Evolutionary conservation across 2,113 vertebrate genomes (phyloP), one percentile per base, ranked within the genome.

Genomic region (Austrofundulus limnaeus): DNA sequence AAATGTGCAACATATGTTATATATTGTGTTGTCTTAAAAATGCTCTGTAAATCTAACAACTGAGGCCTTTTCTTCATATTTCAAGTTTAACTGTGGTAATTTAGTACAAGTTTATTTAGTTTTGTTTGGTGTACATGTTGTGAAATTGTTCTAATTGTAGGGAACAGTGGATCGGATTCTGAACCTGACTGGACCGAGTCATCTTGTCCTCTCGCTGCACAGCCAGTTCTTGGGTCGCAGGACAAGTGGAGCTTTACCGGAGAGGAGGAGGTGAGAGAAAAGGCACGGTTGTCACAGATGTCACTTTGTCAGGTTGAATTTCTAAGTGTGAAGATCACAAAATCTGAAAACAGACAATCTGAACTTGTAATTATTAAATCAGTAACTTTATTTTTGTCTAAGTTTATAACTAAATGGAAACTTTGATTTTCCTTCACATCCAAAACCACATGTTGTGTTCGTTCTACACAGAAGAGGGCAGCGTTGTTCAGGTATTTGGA

Each of bases 391-490:
- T n/a, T n/a, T n/a, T n/a, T n/a, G n/a, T n/a, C n/a, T n/a, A n/a
- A n/a, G n/a, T n/a, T n/a, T n/a, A n/a, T n/a, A n/a, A n/a, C n/a
- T n/a, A n/a, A n/a, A n/a, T n/a, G n/a, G n/a, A n/a, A n/a, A n/a
- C n/a, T n/a, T n/a, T n/a, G n/a, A n/a, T n/a, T n/a, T n/a, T n/a
- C n/a, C n/a, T n/a, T n/a, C n/a, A n/a, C 28, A 11, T 37, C 16
- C 38, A 65, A 49, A 41, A 67, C 23, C 53, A 61, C 39, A 17
- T 77, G 63, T 68, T 81, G 45, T 13, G 45, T 60, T 49, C 43
- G 13, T 21, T 11, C 73, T 77, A 46, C 56, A 59, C 78, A 86
- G 70, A 64, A 86, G 81, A 70, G 67, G 78, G 61, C 75, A 68
- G 69, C 54, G 47, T 55, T 56, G 53, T 7, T 20, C 52, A 31